Base-by-base conservation (phyloP, 1,140 invertebrate species). In the Nasonia giraulti region DNA sequence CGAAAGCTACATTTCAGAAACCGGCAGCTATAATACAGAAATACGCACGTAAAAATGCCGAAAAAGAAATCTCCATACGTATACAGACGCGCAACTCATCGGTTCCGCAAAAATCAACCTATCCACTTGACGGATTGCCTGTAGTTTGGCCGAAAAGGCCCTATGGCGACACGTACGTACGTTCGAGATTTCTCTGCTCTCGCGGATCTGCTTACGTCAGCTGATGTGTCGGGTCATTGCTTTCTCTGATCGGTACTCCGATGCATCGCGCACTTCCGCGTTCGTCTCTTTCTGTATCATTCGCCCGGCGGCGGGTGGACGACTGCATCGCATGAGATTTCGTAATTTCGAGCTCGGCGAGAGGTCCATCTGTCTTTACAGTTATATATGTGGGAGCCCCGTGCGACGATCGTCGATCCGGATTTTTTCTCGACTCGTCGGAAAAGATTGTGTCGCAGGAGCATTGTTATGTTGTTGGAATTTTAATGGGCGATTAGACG, bases 241-340 rank as follows among this genome's bases (percentile, higher is more conserved):
- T 62, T 6, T 14, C 17, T 7, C 55, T 62, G 55, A 55, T 20
- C 17, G 55, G 55, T 62, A 62, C 50, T 5, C 17, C 33, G 5
- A 37, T 37, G 50, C 55, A n/a, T 62, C 55, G 17, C 5, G 7
- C 20, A n/a, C 47, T 55, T 78, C 23, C 76, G 76, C 44, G 75
- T 77, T 76, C n/a, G n/a, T 62, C 47, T 62, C 27, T 55, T 62
- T 62, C 27, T 33, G 27, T 78, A 27, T 33, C 23, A 62, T 78
- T 55, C 55, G 55, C 55, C 55, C 6, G 17, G 17, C 55, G 55
- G 55, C 17, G 17, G 20, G 17, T n/a, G 17, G 17, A 62, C 55
- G 17, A 62, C 55, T 62, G 55, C 12, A 12, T 4, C 7, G 14
- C 7, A n/a, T 17, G 55, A 62, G 20, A n/a, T 62, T 62, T 62